phyloP scores from a whole-genome alignment of 2,797 vertebrate genomes.

The Sebastes variabilis region DNA sequence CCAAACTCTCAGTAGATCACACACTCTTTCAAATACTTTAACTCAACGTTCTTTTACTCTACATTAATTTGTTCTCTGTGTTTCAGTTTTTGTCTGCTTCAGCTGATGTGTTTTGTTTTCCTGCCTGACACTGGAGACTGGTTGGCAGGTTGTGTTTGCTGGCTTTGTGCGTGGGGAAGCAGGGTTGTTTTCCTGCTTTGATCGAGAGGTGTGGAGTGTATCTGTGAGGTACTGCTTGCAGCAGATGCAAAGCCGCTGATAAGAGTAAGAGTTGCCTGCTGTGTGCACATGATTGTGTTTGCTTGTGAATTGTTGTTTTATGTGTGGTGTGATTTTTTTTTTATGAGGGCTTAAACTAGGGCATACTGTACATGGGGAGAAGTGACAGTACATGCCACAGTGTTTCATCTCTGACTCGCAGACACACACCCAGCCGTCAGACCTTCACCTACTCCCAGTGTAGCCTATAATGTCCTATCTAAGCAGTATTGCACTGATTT shows the following conservation, averaged over 20 bases:
- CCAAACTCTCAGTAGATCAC: not conserved
- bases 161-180: conserved; percentile 8
- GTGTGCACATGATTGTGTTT: not conserved
- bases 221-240: not conserved
- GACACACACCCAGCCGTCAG: not conserved
- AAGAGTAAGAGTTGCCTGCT: not conserved
- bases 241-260: conserved; percentile 2
- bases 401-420: conserved; percentile 8
- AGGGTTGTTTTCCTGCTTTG: conserved; percentile 26
- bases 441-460: not conserved
- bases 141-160: conserved; percentile 10
- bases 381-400: not conserved
- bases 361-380: not conserved
- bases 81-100: not conserved
- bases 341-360: conserved; percentile 11
- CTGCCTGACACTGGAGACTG: not conserved
- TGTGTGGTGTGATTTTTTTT: not conserved
- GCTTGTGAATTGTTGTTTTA: not conserved
- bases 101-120: not conserved
- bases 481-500: conserved; percentile 8
- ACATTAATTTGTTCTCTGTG: not conserved
- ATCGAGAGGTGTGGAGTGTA: not conserved
- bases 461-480: not conserved
- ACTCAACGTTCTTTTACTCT: not conserved
- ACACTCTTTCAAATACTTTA: not conserved